phyloP scores from a whole-genome alignment of 2,888 invertebrate species.

The Acanthosoma haemorrhoidale region DNA sequence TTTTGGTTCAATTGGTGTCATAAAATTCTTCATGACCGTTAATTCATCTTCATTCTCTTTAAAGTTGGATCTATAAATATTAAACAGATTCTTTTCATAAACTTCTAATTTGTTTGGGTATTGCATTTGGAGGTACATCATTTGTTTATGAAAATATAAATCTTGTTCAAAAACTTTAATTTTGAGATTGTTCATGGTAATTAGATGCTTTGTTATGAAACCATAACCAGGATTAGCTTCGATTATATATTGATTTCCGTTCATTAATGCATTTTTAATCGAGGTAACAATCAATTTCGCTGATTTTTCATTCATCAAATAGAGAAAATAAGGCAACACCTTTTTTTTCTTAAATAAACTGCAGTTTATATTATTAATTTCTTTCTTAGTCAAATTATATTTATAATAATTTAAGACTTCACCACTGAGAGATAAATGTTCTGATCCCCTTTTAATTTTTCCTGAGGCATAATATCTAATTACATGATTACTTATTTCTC shows the following conservation, averaged over 20 bases:
- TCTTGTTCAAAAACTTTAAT: slow-evolving; percentile 32
- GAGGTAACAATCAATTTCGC: slow-evolving; percentile 23
- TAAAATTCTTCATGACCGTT: not conserved
- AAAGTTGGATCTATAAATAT: slow-evolving; percentile 3
- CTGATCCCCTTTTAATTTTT: not conserved
- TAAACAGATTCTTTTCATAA: slow-evolving; percentile 2
- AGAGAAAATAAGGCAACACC: not conserved
- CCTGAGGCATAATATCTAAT: not conserved
- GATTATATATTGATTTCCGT: slow-evolving; percentile 16
- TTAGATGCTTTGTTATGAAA: slow-evolving; percentile 26
- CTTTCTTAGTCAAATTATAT: not conserved
- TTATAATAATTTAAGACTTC: not conserved
- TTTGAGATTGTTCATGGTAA: not conserved
- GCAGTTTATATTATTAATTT: not conserved
- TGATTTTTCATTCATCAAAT: slow-evolving; percentile 29
- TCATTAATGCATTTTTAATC: slow-evolving; percentile 4
- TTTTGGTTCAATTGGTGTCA: slow-evolving; percentile 14
- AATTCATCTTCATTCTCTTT: slow-evolving; percentile 27
- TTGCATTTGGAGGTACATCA: not conserved
- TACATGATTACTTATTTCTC: not conserved
- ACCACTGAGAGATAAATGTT: not conserved
- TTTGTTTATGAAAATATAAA: slow-evolving; percentile 11
- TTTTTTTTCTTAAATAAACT: not conserved
- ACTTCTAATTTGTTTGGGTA: slow-evolving; percentile 18
- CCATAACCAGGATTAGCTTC: slow-evolving; percentile 37